phyloP scores from a whole-genome alignment of 2,113 vertebrate species.

The Lota lota region DNA sequence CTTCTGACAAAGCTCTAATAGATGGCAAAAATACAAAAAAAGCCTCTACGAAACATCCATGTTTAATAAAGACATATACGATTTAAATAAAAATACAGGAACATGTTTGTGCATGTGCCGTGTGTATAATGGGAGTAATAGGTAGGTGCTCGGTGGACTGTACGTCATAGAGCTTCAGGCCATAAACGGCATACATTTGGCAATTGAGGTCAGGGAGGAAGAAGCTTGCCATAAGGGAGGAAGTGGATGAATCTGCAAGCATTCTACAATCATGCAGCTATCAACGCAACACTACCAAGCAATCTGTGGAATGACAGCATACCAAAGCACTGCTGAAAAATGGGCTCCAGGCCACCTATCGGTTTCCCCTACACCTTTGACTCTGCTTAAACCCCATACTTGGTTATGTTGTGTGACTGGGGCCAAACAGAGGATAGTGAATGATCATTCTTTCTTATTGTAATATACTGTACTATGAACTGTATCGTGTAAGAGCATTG shows the following conservation, averaged over 20 bases:
- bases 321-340: conserved; percentile 54
- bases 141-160: conserved; percentile 58
- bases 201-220: conserved; percentile 39
- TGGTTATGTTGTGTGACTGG: conserved; percentile 2
- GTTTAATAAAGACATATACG: too few relatives aligned
- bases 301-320: conserved; percentile 7
- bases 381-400: conserved; percentile 42
- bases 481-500: too few relatives aligned
- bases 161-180: conserved; percentile 69
- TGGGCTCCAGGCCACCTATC: conserved; percentile 32
- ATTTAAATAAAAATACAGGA: too few relatives aligned
- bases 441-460: too few relatives aligned
- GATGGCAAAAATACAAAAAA: too few relatives aligned
- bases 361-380: conserved; percentile 23
- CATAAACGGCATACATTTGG: conserved; percentile 67
- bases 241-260: conserved; percentile 33
- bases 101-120: conserved; percentile 1
- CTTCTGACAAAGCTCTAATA: too few relatives aligned
- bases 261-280: conserved; percentile 35
- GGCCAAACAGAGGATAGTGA: too few relatives aligned
- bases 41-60: too few relatives aligned
- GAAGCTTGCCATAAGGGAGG: conserved; percentile 40
- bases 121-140: conserved; percentile 3
- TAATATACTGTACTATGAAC: too few relatives aligned
- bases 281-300: conserved; percentile 21